Evolutionary conservation across 2,888 invertebrate species (phyloP), one percentile per base, ranked within the genome.

Genomic region (Phalangium opilio): DNA sequence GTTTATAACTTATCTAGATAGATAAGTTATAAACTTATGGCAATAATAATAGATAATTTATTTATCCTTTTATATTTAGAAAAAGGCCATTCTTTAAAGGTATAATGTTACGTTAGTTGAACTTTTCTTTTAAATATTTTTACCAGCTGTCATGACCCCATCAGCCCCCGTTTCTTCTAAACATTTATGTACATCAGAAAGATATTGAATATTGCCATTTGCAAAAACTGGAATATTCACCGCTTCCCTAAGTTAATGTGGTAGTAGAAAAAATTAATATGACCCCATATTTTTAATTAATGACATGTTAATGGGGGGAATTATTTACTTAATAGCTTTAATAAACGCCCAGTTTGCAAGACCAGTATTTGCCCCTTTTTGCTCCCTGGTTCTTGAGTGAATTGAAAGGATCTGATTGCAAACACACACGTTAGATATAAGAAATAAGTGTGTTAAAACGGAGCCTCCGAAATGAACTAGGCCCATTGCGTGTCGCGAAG

Each of bases 341-440:
- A 98, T 90, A 63, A 87, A 82, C 57, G 76, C 72, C 96, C 96
- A 98, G 67, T 83, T 83, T 19, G 96, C 96, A 45, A 93, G 64
- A 14, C 96, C 96, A 3, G 96, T 96, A 15, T 85, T 67, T 1
- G 85, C 83, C n/a, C 96, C 96, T 65, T 90, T 93, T 67, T 93
- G 91, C 56, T 96, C 93, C 49, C 87, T 74, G 0, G 87, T 93
- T 54, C 98, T 74, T 0, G 96, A 96, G 70, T 98, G 98, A 18
- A 98, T 86, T 7, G 96, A 91, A 32, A 98, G 71, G 62, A 95
- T 70, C 67, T 81, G 38, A 18, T 38, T 12, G 15, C 15, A 38
- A 38, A 18, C 18, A 10, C 10, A 17, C 10, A 8, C 19, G 14
- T 20, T 34, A 45, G 20, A n/a, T n/a, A n/a, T n/a, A n/a, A n/a